These are phyloP conservation scores for Jacana jacana DNA, from an alignment of 2,113 vertebrate species.

Conservation along the genomic window DNA sequence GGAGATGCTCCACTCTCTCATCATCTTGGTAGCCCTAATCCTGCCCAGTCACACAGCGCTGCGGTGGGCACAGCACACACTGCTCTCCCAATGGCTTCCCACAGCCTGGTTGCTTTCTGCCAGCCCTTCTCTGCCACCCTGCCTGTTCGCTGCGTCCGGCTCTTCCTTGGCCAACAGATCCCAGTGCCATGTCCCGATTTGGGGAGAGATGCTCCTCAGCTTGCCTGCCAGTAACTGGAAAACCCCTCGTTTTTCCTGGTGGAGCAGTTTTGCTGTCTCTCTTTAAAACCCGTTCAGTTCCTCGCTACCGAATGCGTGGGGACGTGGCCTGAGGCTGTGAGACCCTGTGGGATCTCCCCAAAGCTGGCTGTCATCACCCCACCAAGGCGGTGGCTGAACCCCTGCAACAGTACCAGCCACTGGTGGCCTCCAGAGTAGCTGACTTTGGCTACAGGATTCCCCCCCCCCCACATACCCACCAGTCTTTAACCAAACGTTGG, in stretches of 20 bases:
- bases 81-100: not conserved
- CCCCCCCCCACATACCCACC: not conserved
- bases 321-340: constrained; percentile 34
- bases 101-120: not conserved
- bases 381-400: not conserved
- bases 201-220: too few relatives aligned
- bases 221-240: not conserved
- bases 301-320: not conserved
- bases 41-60: too few relatives aligned
- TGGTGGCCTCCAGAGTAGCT: not conserved
- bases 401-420: accelerated
- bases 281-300: constrained; percentile 46
- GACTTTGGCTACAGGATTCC: not conserved
- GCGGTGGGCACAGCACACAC: not conserved
- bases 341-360: constrained; percentile 32
- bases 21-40: too few relatives aligned
- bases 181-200: too few relatives aligned
- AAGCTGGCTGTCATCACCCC: not conserved
- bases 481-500: not conserved
- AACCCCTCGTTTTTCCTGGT: not conserved
- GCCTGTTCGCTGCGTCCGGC: not conserved
- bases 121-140: not conserved
- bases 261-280: constrained; percentile 13
- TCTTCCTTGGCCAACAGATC: not conserved
- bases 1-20: too few relatives aligned